phyloP scores from a whole-genome alignment of 2,797 vertebrate genomes.

The Acestrorhynchus altus region DNA sequence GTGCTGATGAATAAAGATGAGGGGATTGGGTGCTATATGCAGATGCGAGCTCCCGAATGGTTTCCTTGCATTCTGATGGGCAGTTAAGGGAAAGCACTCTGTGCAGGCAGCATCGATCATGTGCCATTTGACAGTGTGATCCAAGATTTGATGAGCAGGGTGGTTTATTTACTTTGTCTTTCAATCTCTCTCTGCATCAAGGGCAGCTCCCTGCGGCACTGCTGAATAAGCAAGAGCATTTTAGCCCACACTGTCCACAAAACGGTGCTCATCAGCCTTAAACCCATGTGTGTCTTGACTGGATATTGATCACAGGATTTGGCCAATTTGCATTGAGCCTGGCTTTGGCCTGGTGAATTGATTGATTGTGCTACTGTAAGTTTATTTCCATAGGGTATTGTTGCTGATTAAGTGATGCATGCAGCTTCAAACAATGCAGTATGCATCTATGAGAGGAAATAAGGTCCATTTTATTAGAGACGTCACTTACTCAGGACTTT shows the following conservation, averaged over 20 bases:
- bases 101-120: constrained; percentile 39
- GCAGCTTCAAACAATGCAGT: neutral
- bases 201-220: neutral
- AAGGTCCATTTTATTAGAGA: neutral
- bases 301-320: neutral
- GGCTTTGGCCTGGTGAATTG: neutral
- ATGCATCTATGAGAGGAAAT: too few relatives aligned
- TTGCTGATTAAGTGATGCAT: constrained; percentile 8
- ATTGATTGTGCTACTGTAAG: neutral
- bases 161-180: constrained; percentile 52
- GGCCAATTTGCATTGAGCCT: neutral
- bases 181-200: constrained; percentile 5
- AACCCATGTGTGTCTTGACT: constrained; percentile 22
- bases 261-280: constrained; percentile 43
- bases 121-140: constrained; percentile 48
- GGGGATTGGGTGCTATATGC: constrained; percentile 6
- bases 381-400: neutral
- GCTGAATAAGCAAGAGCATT: constrained; percentile 28
- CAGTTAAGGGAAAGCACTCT: constrained; percentile 22
- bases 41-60: constrained; percentile 9
- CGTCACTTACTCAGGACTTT: constrained; percentile 31
- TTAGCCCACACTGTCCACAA: constrained; percentile 15
- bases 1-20: constrained; percentile 55
- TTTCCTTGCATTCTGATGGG: constrained; percentile 22
- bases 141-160: constrained; percentile 42